Percentiles rank a stretch among this genome's conserved stretches.
Conservation (phyloP, 2,888 invertebrate genomes). For the Drosophila percnosoma region DNA sequence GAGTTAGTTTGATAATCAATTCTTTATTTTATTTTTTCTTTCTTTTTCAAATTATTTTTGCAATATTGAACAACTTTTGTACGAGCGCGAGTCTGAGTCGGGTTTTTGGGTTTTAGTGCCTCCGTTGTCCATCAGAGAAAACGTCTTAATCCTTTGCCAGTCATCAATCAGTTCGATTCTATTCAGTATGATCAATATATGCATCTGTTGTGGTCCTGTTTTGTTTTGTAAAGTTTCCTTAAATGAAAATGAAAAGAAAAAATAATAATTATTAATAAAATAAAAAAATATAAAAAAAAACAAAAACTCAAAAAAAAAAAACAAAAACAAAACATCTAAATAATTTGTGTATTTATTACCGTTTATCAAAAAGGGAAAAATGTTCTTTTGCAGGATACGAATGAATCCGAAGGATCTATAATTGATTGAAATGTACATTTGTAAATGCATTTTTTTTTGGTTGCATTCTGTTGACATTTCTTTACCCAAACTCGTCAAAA, state of each 20-base stretch:
- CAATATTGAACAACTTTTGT: conserved; percentile 27
- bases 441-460: background rate
- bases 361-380: background rate
- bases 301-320: conserved; percentile 52
- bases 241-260: conserved; percentile 66
- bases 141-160: conserved; percentile 67
- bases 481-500: conserved; percentile 85
- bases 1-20: conserved; percentile 27
- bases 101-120: conserved; percentile 77
- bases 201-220: conserved; percentile 81
- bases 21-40: conserved; percentile 26
- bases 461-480: conserved; percentile 76
- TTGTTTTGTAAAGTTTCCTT: conserved; percentile 83
- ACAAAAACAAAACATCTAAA: conserved; percentile 75
- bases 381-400: background rate
- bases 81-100: conserved; percentile 50
- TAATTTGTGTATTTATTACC: conserved; percentile 44
- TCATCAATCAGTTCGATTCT: conserved; percentile 69
- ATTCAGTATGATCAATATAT: conserved; percentile 70
- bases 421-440: background rate
- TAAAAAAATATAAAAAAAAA: conserved; percentile 71
- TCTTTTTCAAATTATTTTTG: conserved; percentile 17
- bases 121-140: conserved; percentile 71
- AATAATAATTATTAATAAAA: conserved; percentile 73
- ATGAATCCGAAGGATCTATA: background rate